phyloP scores from a whole-genome alignment of 2,888 invertebrate species.

The Coleophora deauratella region DNA sequence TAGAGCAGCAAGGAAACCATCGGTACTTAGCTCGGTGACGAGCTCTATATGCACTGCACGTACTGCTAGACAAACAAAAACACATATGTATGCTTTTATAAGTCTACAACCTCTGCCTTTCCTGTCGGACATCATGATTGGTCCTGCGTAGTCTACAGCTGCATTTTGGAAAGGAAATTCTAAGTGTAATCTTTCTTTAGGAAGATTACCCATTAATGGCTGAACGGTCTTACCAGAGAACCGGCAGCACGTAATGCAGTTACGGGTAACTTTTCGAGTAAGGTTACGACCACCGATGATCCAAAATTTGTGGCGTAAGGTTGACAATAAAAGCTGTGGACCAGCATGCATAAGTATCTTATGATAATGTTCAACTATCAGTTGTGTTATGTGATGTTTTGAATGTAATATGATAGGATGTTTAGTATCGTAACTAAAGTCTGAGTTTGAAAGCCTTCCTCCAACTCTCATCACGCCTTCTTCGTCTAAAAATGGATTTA shows the following conservation, averaged over 20 bases:
- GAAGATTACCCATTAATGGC: constrained; percentile 7
- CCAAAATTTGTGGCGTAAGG: not conserved
- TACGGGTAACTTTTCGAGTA: not conserved
- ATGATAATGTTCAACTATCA: not conserved
- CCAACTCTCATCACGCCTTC: not conserved
- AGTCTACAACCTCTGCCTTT: constrained; percentile 8
- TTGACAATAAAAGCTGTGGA: not conserved
- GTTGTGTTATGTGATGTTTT: not conserved
- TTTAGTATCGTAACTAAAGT: not conserved
- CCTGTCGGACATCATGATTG: constrained; percentile 1
- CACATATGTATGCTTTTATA: constrained; percentile 6
- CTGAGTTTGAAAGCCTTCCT: not conserved
- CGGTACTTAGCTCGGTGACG: constrained; percentile 3
- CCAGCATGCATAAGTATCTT: not conserved
- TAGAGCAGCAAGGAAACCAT: constrained; percentile 4
- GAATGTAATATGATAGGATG: not conserved
- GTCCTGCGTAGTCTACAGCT: constrained; percentile 8
- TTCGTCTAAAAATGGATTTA: constrained; percentile 5
- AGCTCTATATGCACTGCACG: constrained; percentile 8
- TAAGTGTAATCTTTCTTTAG: not conserved
- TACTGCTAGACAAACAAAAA: constrained; percentile 5
- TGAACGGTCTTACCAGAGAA: not conserved
- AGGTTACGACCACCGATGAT: not conserved
- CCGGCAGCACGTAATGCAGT: not conserved
- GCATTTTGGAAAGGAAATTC: constrained; percentile 5